These are phyloP conservation scores for Aphodius granarius DNA, from an alignment of 2,888 invertebrate species.

Conservation along the genomic window DNA sequence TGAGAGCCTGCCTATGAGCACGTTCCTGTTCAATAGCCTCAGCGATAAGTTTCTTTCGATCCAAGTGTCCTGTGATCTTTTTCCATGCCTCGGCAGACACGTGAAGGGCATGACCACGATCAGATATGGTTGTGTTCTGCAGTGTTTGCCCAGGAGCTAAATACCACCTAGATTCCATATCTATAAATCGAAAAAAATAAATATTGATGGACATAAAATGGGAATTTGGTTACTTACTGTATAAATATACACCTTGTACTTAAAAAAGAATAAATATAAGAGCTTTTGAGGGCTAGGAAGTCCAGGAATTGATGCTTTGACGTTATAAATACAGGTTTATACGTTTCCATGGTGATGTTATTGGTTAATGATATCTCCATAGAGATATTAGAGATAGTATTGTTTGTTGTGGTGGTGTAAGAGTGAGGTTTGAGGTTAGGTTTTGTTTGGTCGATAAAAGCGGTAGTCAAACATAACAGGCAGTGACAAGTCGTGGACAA, in stretches of 20 bases:
- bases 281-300: background rate
- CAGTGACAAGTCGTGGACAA: no score
- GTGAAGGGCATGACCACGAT: conserved; percentile 47
- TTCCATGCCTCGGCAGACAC: conserved; percentile 43
- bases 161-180: conserved; percentile 48
- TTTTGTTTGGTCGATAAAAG: background rate
- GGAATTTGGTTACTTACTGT: background rate
- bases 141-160: conserved; percentile 45
- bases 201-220: background rate
- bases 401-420: background rate
- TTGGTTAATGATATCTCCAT: background rate
- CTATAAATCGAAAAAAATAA: background rate
- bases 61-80: conserved; percentile 46
- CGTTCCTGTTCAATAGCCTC: conserved; percentile 48
- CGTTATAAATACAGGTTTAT: background rate
- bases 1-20: conserved; percentile 48
- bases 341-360: conserved; percentile 1
- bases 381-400: background rate
- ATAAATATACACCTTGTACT: background rate
- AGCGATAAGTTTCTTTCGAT: conserved; percentile 41
- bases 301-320: background rate
- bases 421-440: background rate
- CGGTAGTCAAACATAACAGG: no score
- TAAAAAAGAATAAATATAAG: background rate
- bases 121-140: conserved; percentile 45